Base-by-base conservation (phyloP, 2,888 invertebrate genomes). In the Philereme vetulata region DNA sequence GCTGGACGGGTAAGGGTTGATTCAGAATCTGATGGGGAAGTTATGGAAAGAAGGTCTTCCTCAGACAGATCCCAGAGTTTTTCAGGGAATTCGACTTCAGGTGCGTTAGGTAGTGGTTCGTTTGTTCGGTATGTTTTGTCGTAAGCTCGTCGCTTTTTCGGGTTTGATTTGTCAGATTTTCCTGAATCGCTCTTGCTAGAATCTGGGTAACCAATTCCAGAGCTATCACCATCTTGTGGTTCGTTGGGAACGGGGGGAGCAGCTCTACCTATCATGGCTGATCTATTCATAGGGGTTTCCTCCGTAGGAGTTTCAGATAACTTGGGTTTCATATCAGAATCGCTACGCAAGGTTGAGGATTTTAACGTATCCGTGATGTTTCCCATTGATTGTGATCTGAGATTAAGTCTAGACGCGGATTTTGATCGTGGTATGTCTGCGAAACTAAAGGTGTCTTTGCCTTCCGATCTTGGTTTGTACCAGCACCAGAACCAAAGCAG, bases 81-180 rank as follows among this genome's bases (percentile, higher is more conserved):
- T 68, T 96, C 95, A 70, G 96, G 96, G 87, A 97, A 97, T 63
- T 96, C 96, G 72, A 95, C 93, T 65, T 95, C 93, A 44, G 97
- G 96, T 76, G 95, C 94, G 68, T 94, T 93, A 0, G 94, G 93
- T 68, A 97, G 86, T 53, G 97, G 97, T 88, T 98, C 97, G 79
- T 97, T 93, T 7, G 97, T 98, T 70, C 95, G 93, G 84, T 98
- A 98, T 53, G 95, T 95, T 84, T 94, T 95, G 79, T 97, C 97
- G 82, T 97, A 97, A 70, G 93, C 94, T 70, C 95, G 93, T 72
- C 95, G 93, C 82, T 95, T 95, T 86, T 94, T 95, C 48, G 76
- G 62, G 44, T 67, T 71, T 5, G 93, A 90, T 70, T 93, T 93
- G 64, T 93, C 93, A 8, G 88, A 90, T 76, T 93, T 93, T 11